Base-by-base conservation (phyloP, 1,140 invertebrate species). In the Drosophila sulfurigaster region DNA sequence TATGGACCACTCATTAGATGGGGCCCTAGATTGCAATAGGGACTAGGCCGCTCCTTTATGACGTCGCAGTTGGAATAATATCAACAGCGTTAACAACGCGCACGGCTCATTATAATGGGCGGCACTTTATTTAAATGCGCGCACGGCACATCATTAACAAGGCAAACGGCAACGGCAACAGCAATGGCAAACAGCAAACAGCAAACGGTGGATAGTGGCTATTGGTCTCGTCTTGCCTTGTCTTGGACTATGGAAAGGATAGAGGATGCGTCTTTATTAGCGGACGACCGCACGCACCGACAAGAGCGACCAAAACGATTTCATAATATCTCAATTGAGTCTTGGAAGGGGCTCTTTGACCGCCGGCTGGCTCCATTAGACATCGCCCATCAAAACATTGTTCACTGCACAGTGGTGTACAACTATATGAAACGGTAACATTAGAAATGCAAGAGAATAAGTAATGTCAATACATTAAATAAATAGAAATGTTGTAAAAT, bases 121-220 rank as follows among this genome's bases (percentile, higher is more conserved):
- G 80, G 83, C 85, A 87, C 83, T 87, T 87, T 83, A 88, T 87
- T 87, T 87, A 87, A 87, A 87, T 88, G 85, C 80, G 80, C 83
- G 63, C 83, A 89, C 70, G 85, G 85, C 83, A 87, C 83, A 87
- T 87, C 83, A 87, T 87, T 87, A 87, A 89, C 85, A 83, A 87
- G 83, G 85, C 83, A 80, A 87, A 80, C 79, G 83, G 56, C 54
- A 51, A 59, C 45, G 65, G 32, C 52, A 66, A 65, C 28, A 28
- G 60, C 35, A 25, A 35, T 38, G 25, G 41, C 8, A 52, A 20
- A 30, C 2, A 11, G 43, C 38, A 51, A 65, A 15, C 41, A 25
- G 28, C 30, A 7, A 15, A 30, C 51, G 25, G 30, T 8, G 59
- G 35, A 8, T 8, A 38, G 30, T 13, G 54, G 43, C 45, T 6